A percentile compares a stretch with the other conserved stretches of the same genome.
phyloP scores from a whole-genome alignment of 2,888 invertebrate species.

The Busseola fusca region DNA sequence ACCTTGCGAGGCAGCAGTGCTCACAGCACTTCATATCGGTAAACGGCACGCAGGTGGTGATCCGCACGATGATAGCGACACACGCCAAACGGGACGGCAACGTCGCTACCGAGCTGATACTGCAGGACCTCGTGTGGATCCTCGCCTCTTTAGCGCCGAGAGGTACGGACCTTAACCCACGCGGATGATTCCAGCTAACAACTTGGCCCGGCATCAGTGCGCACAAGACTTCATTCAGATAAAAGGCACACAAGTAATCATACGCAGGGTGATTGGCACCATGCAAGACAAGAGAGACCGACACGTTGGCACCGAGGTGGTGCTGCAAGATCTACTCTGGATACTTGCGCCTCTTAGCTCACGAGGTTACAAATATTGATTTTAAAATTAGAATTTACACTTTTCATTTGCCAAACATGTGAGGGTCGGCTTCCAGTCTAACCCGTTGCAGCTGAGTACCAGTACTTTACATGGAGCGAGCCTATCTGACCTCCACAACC shows the following conservation, averaged over 20 bases:
- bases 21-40: conserved; percentile 86
- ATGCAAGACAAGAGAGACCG: conserved; percentile 85
- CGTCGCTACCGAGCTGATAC: conserved; percentile 86
- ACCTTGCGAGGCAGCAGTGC: conserved; percentile 85
- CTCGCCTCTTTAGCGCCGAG: conserved; percentile 88
- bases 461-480: background rate
- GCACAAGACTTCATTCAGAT: conserved; percentile 84
- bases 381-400: conserved; percentile 27
- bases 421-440: background rate
- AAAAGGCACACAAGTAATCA: conserved; percentile 87
- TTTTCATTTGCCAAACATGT: background rate
- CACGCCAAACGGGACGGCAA: conserved; percentile 87
- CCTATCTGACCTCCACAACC: background rate
- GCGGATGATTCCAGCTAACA: conserved; percentile 82
- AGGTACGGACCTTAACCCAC: conserved; percentile 77
- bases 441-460: background rate
- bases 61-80: conserved; percentile 87
- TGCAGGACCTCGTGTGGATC: conserved; percentile 90
- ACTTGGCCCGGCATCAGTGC: conserved; percentile 80
- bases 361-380: conserved; percentile 77
- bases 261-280: conserved; percentile 83
- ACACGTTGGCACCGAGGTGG: conserved; percentile 80
- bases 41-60: conserved; percentile 89
- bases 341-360: conserved; percentile 87
- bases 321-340: conserved; percentile 89